Percentiles rank a stretch among this genome's conserved stretches.
Evolutionary conservation across 2,888 invertebrate genomes (phyloP).

Genomic region (Alsophila aescularia): DNA sequence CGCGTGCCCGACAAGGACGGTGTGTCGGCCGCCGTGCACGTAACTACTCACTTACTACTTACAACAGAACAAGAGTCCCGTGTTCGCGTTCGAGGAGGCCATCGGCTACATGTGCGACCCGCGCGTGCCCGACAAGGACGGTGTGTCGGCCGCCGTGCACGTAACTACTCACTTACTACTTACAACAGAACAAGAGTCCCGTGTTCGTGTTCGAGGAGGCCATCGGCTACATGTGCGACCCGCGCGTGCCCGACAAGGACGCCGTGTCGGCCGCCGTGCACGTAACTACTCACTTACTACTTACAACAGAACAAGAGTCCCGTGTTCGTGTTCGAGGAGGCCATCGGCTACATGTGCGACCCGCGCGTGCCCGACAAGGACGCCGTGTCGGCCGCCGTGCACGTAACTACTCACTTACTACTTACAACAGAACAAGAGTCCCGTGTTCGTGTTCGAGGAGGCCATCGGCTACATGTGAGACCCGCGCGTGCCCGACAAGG

Average conservation of each 20-base stretch:
- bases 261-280: conserved; percentile 95
- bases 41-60: conserved; percentile 26
- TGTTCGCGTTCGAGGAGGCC: conserved; percentile 99
- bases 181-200: conserved; percentile 89
- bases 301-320: no score
- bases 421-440: no score
- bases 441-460: no score
- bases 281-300: conserved; percentile 38
- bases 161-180: conserved; percentile 37
- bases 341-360: no score
- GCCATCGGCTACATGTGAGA: no score
- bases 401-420: no score
- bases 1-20: conserved; percentile 98
- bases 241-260: conserved; percentile 96
- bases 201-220: conserved; percentile 99
- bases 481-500: no score
- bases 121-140: conserved; percentile 97
- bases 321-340: no score
- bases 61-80: conserved; percentile 89
- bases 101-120: conserved; percentile 99
- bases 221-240: conserved; percentile 98
- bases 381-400: no score
- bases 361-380: no score
- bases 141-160: conserved; percentile 93
- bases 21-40: conserved; percentile 92